Base-by-base conservation (phyloP, 2,888 invertebrate genomes). In the Diaperis boleti region DNA sequence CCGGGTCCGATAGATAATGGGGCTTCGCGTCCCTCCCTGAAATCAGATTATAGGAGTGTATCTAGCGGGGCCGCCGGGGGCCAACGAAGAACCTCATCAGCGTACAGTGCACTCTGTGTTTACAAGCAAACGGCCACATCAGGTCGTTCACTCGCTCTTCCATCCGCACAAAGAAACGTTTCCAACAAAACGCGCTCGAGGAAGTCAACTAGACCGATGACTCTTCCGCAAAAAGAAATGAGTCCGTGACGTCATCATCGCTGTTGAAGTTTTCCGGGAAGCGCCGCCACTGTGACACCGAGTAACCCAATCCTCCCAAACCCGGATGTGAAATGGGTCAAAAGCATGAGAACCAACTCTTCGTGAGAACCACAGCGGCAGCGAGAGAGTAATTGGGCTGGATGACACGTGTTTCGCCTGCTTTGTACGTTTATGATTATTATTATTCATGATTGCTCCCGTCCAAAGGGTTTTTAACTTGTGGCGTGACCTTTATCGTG, bases 401-500 rank as follows among this genome's bases (percentile, higher is more conserved):
- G 63, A 54, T 62, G 68, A 59, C 70, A 71, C 72, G 71, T 71
- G 71, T 69, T 59, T 20, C 31, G 31, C 47, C 35, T 15, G 45
- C 37, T 47, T 57, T 35, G 37, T 57, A 35, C 57, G 26, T 22
- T 49, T 49, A 45, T 49, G 55, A 56, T 55, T 54, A 61, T 61
- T 39, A 56, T 49, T 72, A 72, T 71, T 72, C 72, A 71, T 71
- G 69, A 65, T 57, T 64, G 67, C 64, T 67, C 67, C 65, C 57
- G 55, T 55, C 37, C 37, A 59, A 64, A 70, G 69, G 68, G 71
- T 73, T 73, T 71, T 73, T 74, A 75, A 75, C 76, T 76, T 76
- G 75, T 69, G 73, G 75, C 74, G 65, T 73, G 74, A 77, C 75
- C 75, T 73, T 69, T 69, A 65, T 66, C 66, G 62, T 62, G 10